Conservation (phyloP, 2,797 vertebrate genomes). For the Rhodeus uyekii region DNA sequence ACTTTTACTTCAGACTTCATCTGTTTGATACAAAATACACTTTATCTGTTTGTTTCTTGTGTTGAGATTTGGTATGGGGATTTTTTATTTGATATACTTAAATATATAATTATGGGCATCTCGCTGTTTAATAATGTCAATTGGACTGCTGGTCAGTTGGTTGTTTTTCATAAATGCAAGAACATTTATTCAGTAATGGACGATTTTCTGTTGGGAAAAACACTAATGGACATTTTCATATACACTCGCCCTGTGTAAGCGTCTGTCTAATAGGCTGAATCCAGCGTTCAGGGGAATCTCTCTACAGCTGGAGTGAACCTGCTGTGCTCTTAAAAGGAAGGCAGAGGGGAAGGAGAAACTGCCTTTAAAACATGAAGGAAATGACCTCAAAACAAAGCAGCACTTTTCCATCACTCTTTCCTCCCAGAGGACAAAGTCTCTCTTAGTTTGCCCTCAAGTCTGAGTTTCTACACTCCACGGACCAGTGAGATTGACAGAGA, state of each 20-base stretch:
- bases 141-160: neutral
- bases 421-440: slow-evolving; percentile 27
- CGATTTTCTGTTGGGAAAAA: neutral
- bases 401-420: slow-evolving; percentile 24
- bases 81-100: neutral
- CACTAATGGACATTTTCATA: neutral
- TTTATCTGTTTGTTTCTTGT: neutral
- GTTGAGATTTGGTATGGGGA: neutral
- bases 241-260: neutral
- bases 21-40: neutral
- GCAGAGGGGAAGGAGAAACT: slow-evolving; percentile 39
- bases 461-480: slow-evolving; percentile 39
- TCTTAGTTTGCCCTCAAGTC: slow-evolving; percentile 29
- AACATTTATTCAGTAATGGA: neutral
- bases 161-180: neutral
- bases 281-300: slow-evolving; percentile 6
- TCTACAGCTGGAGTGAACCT: slow-evolving; percentile 34
- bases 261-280: slow-evolving; percentile 23
- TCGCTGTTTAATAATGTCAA: neutral
- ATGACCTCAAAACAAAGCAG: slow-evolving; percentile 54
- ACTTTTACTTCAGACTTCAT: too few species aligned
- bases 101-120: neutral
- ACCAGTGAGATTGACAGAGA: slow-evolving; percentile 19
- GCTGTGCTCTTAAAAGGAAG: slow-evolving; percentile 32
- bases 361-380: slow-evolving; percentile 55